Base-by-base conservation (phyloP, 1,140 invertebrate species). In the Drosophila mojavensis region DNA sequence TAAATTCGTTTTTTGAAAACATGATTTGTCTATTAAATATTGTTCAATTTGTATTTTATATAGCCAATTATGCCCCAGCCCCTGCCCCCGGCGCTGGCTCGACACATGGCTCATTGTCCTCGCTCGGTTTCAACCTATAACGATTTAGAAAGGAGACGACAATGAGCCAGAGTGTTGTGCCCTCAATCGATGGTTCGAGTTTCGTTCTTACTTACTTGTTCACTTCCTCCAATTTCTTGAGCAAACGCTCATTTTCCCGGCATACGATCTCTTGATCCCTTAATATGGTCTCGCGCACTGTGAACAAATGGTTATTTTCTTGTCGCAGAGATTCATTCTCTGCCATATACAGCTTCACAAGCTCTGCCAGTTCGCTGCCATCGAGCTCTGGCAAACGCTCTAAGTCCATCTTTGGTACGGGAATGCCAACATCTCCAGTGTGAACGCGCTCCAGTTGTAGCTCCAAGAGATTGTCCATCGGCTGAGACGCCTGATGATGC, bases 201-300 rank as follows among this genome's bases (percentile, higher is more conserved):
- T 30, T 13, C 53, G 15, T 13, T 7, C 5, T 13, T 66, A 95
- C 95, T 95, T 93, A 97, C 96, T 95, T 95, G 90, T 97, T 97
- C 13, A 97, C 95, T 92, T 97, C 96, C 92, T 98, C 97, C 11
- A 98, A 92, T 93, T 97, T 97, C 81, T 96, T 96, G 15, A 97
- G 92, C 17, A 99, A 93, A 26, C 96, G 93, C 92, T 98, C 98
- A 89, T 98, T 98, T 91, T 99, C 97, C 65, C 96, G 93, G 83
- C 97, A 97, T 10, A 98, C 95, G 5, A 97, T 91, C 91, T 98
- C 97, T 84, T 98, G 97, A 90, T 99, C 98, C 43, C 97, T 93
- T 51, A 97, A 94, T 26, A 98, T 93, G 45, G 96, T 94, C 79
- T 98, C 97, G 58, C 97, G 93, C 0, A 96, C 94, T 3, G 94